Percentiles rank a stretch among this genome's conserved stretches.
Conservation (phyloP, 2,113 vertebrate species). For the Bos taurus region DNA sequence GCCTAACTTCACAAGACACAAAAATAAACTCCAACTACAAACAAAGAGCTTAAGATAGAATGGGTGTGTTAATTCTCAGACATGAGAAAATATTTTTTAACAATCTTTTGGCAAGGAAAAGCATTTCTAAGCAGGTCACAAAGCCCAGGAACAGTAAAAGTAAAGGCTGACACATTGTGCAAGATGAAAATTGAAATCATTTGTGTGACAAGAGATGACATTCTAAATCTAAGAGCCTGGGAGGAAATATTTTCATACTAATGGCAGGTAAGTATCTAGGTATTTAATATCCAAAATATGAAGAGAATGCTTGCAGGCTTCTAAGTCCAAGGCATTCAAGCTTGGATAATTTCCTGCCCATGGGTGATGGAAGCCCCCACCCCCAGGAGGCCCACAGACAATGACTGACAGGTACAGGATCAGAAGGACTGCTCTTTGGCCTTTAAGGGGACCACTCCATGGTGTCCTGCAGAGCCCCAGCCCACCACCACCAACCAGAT, state of each 20-base stretch:
- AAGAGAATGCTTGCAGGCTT: neutral
- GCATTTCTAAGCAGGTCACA: neutral
- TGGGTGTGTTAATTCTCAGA: neutral
- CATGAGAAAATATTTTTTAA: neutral
- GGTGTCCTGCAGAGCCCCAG: neutral
- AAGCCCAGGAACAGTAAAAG: neutral
- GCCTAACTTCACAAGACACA: neutral
- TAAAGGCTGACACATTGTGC: neutral
- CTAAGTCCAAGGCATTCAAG: neutral
- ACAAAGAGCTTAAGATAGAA: neutral
- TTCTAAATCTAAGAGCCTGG: neutral
- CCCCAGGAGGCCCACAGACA: neutral
- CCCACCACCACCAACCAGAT: neutral
- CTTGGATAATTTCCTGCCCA: neutral
- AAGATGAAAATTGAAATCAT: neutral
- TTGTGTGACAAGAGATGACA: neutral
- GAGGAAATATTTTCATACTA: neutral
- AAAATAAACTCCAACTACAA: neutral
- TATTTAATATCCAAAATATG: neutral
- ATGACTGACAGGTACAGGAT: fast-evolving
- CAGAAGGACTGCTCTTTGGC: neutral
- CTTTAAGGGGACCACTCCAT: neutral
- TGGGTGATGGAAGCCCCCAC: fast-evolving
- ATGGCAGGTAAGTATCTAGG: neutral
- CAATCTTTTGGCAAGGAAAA: neutral